These are phyloP conservation scores for Cryptocephalus primarius DNA, from an alignment of 2,888 invertebrate species.

Conservation along the genomic window DNA sequence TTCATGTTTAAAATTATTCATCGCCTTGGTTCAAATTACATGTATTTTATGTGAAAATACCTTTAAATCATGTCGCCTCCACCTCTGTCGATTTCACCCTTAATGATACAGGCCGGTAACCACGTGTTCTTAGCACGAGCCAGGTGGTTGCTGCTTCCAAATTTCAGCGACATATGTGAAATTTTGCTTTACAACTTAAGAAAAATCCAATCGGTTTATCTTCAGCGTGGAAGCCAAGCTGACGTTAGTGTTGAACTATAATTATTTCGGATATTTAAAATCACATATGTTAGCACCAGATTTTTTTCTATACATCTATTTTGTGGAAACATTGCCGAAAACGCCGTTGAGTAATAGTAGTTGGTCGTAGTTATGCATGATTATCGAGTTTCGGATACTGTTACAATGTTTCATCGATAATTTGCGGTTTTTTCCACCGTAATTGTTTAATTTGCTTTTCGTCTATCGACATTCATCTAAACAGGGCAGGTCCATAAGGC, in stretches of 20 bases:
- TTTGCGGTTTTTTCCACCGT: neutral
- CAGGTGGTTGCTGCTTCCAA: slow-evolving; percentile 33
- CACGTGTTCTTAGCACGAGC: slow-evolving; percentile 34
- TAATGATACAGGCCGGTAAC: slow-evolving; percentile 24
- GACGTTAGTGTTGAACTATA: slow-evolving; percentile 14
- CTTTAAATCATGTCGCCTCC: no score
- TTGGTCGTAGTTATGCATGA: neutral
- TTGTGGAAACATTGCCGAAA: neutral
- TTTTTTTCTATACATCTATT: slow-evolving; percentile 8
- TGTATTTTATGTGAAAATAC: no score
- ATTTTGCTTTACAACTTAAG: slow-evolving; percentile 22
- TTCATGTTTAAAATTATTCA: no score
- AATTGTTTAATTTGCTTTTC: neutral
- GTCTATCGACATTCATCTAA: neutral
- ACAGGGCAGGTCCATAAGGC: no score
- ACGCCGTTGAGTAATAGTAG: neutral
- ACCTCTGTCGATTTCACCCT: neutral
- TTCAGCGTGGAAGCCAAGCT: slow-evolving; percentile 11
- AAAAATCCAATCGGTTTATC: slow-evolving; percentile 17
- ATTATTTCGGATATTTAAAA: slow-evolving; percentile 16
- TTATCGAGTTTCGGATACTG: neutral
- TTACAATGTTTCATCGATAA: neutral
- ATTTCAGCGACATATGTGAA: slow-evolving; percentile 34
- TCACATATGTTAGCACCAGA: slow-evolving; percentile 17
- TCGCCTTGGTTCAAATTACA: no score